Evolutionary conservation across 2,797 vertebrate species (phyloP).

Genomic region (Acomys russatus): DNA sequence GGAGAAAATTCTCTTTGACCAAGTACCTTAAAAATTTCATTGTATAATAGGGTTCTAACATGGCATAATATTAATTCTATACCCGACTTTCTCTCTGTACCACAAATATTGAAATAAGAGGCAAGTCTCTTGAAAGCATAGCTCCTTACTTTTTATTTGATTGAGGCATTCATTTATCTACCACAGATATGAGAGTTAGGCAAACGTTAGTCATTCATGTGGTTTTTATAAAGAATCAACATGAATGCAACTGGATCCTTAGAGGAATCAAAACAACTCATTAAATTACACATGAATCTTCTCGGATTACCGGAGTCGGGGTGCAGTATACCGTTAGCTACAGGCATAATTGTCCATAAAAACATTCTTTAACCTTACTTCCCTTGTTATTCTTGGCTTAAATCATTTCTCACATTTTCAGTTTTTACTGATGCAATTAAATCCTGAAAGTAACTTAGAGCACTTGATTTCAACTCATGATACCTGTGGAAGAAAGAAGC

Average conservation of each 20-base stretch:
- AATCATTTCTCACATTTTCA: conserved; percentile 76
- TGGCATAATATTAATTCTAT: background rate
- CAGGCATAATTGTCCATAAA: conserved; percentile 52
- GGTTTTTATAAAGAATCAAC: conserved; percentile 44
- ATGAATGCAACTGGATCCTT: conserved; percentile 23
- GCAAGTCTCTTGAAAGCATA: conserved; percentile 50
- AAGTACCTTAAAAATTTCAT: conserved; percentile 63
- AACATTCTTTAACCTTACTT: conserved; percentile 67
- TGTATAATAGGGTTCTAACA: conserved; percentile 35
- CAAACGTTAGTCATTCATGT: conserved; percentile 39
- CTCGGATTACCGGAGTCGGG: conserved; percentile 16
- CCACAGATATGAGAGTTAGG: conserved; percentile 42
- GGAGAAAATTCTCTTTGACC: conserved; percentile 56
- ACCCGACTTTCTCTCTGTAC: conserved; percentile 52
- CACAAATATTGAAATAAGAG: conserved; percentile 3
- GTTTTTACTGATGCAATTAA: conserved; percentile 66
- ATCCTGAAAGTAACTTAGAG: conserved; percentile 38
- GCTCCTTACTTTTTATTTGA: conserved; percentile 37
- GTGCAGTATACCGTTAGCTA: conserved; percentile 48
- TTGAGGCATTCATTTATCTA: conserved; percentile 44
- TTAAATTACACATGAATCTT: conserved; percentile 65
- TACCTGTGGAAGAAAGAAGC: conserved; percentile 28
- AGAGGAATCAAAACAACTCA: conserved; percentile 55
- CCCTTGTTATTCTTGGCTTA: conserved; percentile 64
- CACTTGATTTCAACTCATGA: conserved; percentile 46